A percentile compares a stretch with the other conserved stretches of the same genome.
phyloP scores from a whole-genome alignment of 2,797 vertebrate genomes.

The Takifugu rubripes region DNA sequence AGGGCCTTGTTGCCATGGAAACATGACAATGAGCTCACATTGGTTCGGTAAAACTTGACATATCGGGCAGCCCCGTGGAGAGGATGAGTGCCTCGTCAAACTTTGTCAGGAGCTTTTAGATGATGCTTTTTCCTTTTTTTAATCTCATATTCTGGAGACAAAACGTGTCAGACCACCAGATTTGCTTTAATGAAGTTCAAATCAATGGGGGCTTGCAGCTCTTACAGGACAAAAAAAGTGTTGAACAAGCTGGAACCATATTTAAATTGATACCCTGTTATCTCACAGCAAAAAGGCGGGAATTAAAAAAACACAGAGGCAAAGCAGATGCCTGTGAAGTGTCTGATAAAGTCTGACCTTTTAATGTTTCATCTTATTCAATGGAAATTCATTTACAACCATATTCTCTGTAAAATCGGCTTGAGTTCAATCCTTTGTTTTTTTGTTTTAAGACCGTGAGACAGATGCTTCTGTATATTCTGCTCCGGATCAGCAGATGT shows the following conservation, averaged over 20 bases:
- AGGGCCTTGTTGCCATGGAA: conserved; percentile 81
- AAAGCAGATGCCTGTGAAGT: not conserved
- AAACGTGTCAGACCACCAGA: not conserved
- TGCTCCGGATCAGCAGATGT: conserved; percentile 31
- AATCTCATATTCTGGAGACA: not conserved
- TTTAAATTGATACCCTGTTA: no score
- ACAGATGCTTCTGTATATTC: conserved; percentile 20
- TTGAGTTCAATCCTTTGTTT: not conserved
- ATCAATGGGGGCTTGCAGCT: not conserved
- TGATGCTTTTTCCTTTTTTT: not conserved
- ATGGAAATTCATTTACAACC: no score
- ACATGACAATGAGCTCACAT: conserved; percentile 80
- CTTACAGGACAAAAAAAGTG: not conserved
- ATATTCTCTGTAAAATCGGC: no score
- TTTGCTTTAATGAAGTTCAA: no score
- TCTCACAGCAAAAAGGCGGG: no score
- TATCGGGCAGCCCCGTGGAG: conserved; percentile 47
- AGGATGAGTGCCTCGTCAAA: conserved; percentile 58
- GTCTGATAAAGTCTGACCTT: not conserved
- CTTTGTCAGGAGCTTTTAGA: conserved; percentile 21
- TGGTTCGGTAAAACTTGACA: conserved; percentile 72
- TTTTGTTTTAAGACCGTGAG: not conserved
- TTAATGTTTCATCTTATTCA: not conserved
- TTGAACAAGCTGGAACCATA: not conserved
- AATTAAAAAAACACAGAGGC: not conserved